Base-by-base conservation (phyloP, 2,888 invertebrate genomes). In the Anoplius nigerrimus region DNA sequence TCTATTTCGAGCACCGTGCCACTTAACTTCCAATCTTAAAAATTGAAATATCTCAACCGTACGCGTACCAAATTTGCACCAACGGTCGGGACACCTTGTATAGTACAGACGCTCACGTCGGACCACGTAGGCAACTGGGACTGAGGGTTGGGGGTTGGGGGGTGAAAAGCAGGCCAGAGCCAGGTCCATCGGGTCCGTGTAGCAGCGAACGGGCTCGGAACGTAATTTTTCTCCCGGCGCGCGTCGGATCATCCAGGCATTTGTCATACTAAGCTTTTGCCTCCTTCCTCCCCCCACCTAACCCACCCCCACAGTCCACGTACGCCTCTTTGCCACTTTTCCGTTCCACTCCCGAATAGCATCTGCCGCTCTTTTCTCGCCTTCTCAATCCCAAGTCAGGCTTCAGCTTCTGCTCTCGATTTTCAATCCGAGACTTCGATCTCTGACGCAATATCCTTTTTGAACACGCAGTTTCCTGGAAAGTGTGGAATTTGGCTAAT, bases 201-300 rank as follows among this genome's bases (percentile, higher is more conserved):
- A 61, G 48, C 53, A 53, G 48, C 48, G 48, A 16, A 4, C n/a
- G 16, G 72, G 78, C 79, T 80, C 77, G 76, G 76, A 78, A 79
- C 78, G 83, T 79, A 81, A 84, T 84, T 83, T 83, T 80, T 84
- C 83, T 82, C 73, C 16, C 20, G 54, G 59, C 69, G 51, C 8
- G 2, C 43, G 8, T 21, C 72, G 82, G 83, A 81, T 85, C 80
- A 84, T 83, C 83, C 81, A 71, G 72, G 73, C 82, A 84, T 85
- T 84, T 84, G 81, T 85, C 84, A 85, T 82, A 78, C 79, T 81
- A 84, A 84, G 84, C 84, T 83, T 80, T 76, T 70, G 74, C 68
- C 55, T 48, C 48, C 18, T 4, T 48, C 48, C 5, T 11, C 16
- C 45, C 2, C 11, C 16, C 45, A 3, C 45, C 45, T 42, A n/a